Evolutionary conservation across 2,113 vertebrate genomes (phyloP).

Genomic region (Elanus axillaris): DNA sequence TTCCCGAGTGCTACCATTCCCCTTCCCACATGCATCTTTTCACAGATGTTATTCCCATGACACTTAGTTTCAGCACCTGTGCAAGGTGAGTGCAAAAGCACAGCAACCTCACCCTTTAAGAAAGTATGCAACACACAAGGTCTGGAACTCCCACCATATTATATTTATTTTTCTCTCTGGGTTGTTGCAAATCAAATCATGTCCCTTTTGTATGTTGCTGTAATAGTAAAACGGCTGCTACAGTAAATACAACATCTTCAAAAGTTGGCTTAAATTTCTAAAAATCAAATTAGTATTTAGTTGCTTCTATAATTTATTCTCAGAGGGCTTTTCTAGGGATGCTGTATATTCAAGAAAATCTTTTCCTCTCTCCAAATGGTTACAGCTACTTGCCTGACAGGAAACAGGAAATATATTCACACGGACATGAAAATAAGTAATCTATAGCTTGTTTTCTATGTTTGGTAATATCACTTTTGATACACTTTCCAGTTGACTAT

Average conservation of each 20-base stretch:
- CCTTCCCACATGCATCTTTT: background rate
- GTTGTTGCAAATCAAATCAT: background rate
- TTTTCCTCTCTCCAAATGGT: background rate
- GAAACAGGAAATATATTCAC: background rate
- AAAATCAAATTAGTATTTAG: background rate
- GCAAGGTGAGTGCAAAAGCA: background rate
- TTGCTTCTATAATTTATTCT: background rate
- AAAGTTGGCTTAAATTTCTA: background rate
- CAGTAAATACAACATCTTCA: background rate
- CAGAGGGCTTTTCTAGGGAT: background rate
- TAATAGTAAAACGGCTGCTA: background rate
- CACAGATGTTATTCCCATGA: too few species aligned
- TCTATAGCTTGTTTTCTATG: background rate
- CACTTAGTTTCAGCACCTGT: background rate
- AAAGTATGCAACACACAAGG: background rate
- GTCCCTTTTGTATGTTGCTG: background rate
- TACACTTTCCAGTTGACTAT: background rate
- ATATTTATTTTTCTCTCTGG: background rate
- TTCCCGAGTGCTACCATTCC: background rate
- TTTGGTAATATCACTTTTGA: background rate
- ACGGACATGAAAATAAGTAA: background rate
- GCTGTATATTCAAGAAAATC: background rate
- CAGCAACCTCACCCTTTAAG: background rate
- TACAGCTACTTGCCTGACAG: background rate
- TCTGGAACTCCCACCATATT: background rate